These are phyloP conservation scores for Otus sunia DNA, from an alignment of 2,113 vertebrate species.

Conservation along the genomic window DNA sequence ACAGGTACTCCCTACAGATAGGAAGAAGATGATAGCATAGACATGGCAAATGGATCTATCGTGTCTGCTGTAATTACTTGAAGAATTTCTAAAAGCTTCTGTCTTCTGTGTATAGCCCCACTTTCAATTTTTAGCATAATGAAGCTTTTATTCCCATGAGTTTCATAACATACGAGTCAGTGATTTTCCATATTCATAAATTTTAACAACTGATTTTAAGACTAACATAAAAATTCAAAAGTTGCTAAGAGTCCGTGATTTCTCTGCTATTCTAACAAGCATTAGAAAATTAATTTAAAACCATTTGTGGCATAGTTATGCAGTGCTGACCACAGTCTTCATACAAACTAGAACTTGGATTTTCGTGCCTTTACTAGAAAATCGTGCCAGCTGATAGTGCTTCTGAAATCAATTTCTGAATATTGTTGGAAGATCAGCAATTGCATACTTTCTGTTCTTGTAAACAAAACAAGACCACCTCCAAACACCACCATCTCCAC, in stretches of 20 bases:
- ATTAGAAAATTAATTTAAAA: background rate
- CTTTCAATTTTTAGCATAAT: background rate
- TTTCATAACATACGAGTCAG: background rate
- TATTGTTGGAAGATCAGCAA: background rate
- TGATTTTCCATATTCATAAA: background rate
- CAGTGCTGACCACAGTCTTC: background rate
- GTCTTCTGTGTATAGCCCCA: background rate
- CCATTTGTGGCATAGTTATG: background rate
- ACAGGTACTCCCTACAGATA: background rate
- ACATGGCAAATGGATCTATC: background rate
- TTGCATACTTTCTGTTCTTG: background rate
- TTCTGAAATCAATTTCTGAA: background rate
- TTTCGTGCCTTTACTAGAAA: background rate
- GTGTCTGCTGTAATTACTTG: background rate
- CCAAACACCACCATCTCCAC: background rate
- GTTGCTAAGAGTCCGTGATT: background rate
- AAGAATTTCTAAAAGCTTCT: background rate
- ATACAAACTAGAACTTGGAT: background rate
- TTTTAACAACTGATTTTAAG: background rate
- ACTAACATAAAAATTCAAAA: background rate
- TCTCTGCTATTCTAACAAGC: background rate
- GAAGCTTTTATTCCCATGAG: background rate
- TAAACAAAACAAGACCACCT: background rate
- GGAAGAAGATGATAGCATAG: background rate
- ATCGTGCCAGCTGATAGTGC: background rate